Conservation (phyloP, 2,113 vertebrate species). For the Oryzias celebensis region DNA sequence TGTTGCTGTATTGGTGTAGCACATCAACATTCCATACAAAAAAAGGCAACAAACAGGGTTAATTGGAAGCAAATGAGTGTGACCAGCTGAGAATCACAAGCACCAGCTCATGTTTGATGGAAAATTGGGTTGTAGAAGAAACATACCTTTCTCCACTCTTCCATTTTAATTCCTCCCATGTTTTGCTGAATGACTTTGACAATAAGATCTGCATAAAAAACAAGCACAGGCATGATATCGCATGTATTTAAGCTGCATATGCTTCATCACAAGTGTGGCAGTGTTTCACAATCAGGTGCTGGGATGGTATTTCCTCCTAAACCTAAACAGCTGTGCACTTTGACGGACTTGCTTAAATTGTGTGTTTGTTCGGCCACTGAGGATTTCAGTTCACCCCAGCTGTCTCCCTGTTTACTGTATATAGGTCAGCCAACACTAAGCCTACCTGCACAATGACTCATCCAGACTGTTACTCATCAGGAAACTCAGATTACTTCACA, state of each 20-base stretch:
- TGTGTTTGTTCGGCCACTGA: slow-evolving; percentile 17
- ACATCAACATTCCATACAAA: no score
- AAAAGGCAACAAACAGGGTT: no score
- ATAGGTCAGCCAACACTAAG: slow-evolving; percentile 59
- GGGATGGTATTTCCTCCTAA: slow-evolving; percentile 12
- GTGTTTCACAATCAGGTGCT: slow-evolving; percentile 31
- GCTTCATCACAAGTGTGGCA: slow-evolving; percentile 22
- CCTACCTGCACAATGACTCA: slow-evolving; percentile 58
- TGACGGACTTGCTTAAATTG: slow-evolving; percentile 2
- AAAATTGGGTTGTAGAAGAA: background rate
- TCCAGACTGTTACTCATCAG: slow-evolving; percentile 39
- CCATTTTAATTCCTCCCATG: slow-evolving; percentile 73
- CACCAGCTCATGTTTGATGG: no score
- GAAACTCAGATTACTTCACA: slow-evolving; percentile 24
- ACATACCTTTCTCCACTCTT: slow-evolving; percentile 76
- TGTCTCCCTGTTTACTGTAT: slow-evolving; percentile 46
- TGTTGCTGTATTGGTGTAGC: no score
- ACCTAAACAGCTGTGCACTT: background rate
- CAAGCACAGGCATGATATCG: background rate
- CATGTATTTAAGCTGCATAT: background rate
- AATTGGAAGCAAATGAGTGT: no score
- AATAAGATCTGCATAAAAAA: slow-evolving; percentile 65
- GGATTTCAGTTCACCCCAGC: slow-evolving; percentile 30
- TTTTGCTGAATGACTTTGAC: slow-evolving; percentile 73
- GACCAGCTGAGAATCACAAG: no score